Conservation (phyloP, 2,113 vertebrate genomes). For the Sprattus sprattus region DNA sequence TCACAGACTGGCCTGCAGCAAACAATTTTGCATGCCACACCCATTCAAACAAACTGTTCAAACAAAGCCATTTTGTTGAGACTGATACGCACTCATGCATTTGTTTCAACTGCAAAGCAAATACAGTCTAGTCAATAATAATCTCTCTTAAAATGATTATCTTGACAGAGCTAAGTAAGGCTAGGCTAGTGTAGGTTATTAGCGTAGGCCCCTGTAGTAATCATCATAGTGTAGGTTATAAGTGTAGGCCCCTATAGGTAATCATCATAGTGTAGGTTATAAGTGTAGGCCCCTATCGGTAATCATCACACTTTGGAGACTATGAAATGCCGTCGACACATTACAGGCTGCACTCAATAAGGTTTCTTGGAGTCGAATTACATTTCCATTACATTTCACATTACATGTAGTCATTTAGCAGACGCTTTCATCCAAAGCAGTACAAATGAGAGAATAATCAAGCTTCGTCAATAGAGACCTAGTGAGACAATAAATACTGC, state of each 20-base stretch:
- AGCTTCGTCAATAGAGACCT: too few species aligned
- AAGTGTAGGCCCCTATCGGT: neutral
- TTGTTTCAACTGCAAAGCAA: neutral
- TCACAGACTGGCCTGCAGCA: neutral
- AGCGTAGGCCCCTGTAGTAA: neutral
- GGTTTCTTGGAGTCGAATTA: too few species aligned
- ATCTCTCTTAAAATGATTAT: neutral
- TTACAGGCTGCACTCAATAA: too few species aligned
- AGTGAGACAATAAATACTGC: too few species aligned
- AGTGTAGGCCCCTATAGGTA: neutral
- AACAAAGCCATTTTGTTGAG: neutral
- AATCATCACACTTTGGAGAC: neutral
- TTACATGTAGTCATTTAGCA: too few species aligned
- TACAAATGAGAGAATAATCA: too few species aligned
- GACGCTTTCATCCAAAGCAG: too few species aligned
- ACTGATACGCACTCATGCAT: neutral
- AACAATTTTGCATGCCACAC: slow-evolving; percentile 1
- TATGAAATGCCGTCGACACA: too few species aligned
- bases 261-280: neutral
- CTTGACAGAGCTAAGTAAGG: neutral
- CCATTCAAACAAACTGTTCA: slow-evolving; percentile 6
- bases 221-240: neutral
- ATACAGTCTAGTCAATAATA: neutral
- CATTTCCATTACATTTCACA: too few species aligned
- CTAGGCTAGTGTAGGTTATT: neutral